These are phyloP conservation scores for Nesidiocoris tenuis DNA, from an alignment of 2,888 invertebrate genomes.

Conservation along the genomic window DNA sequence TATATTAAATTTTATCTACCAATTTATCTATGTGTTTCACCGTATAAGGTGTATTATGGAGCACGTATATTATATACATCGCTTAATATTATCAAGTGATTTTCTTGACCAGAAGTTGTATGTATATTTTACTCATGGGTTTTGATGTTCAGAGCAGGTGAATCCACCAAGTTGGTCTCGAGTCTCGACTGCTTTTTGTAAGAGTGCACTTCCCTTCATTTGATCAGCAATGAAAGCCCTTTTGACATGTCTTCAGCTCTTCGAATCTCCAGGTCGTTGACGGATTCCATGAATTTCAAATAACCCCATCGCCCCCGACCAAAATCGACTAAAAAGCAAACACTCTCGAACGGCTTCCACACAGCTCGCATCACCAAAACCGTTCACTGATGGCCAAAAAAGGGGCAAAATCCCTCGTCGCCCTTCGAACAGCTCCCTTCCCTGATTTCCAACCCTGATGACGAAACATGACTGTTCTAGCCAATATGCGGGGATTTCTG, in stretches of 20 bases:
- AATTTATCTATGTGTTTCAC: too few relatives aligned
- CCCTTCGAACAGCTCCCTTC: not conserved
- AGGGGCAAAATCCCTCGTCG: not conserved
- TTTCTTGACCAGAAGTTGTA: too few relatives aligned
- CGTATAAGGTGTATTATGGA: too few relatives aligned
- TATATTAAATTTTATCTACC: too few relatives aligned
- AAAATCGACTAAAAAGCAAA: not conserved
- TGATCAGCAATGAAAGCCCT: not conserved
- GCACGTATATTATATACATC: too few relatives aligned
- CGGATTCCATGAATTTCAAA: not conserved
- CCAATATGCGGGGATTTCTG: constrained; percentile 24
- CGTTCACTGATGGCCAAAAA: not conserved
- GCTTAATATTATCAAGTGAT: too few relatives aligned
- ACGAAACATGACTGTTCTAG: constrained; percentile 28
- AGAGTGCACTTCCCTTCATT: too few relatives aligned
- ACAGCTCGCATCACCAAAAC: not conserved
- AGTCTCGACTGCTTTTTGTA: too few relatives aligned
- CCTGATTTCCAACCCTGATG: not conserved
- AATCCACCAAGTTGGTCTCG: too few relatives aligned
- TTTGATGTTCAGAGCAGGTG: too few relatives aligned
- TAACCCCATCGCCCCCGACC: not conserved
- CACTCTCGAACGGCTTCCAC: not conserved
- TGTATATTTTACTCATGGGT: too few relatives aligned
- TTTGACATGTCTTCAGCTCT: not conserved
- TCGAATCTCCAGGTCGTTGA: not conserved